Evolutionary conservation across 2,797 vertebrate species (phyloP).

Genomic region (Chiloscyllium punctatum): DNA sequence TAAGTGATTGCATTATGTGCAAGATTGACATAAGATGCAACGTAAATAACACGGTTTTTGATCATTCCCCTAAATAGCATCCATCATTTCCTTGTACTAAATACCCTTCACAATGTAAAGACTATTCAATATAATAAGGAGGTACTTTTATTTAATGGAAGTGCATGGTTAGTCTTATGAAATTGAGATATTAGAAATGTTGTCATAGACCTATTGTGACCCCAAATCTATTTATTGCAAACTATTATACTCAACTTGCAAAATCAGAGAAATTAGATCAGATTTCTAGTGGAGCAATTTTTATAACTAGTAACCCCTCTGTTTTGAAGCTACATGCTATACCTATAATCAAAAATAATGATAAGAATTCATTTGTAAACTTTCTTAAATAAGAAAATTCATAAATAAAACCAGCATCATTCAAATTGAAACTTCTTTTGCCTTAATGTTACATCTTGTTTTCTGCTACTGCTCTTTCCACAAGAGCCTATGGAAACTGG

Average conservation of each 20-base stretch:
- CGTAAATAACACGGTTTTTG: neutral
- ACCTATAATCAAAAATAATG: neutral
- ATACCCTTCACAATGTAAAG: neutral
- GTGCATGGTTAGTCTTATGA: neutral
- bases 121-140: neutral
- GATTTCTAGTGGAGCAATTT: neutral
- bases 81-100: neutral
- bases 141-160: neutral
- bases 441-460: neutral
- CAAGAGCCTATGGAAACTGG: neutral
- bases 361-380: neutral
- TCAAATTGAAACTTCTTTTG: too few relatives aligned
- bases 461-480: neutral
- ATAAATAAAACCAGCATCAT: neutral
- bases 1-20: neutral
- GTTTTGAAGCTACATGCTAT: neutral
- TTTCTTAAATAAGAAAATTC: neutral
- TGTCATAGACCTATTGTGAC: neutral
- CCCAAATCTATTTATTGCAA: neutral
- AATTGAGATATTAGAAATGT: neutral
- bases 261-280: neutral
- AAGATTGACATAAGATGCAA: neutral
- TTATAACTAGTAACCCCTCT: neutral
- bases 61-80: neutral
- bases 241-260: neutral